Base-by-base conservation (phyloP, 2,113 vertebrate genomes). In the Microcebus tavaratra region DNA sequence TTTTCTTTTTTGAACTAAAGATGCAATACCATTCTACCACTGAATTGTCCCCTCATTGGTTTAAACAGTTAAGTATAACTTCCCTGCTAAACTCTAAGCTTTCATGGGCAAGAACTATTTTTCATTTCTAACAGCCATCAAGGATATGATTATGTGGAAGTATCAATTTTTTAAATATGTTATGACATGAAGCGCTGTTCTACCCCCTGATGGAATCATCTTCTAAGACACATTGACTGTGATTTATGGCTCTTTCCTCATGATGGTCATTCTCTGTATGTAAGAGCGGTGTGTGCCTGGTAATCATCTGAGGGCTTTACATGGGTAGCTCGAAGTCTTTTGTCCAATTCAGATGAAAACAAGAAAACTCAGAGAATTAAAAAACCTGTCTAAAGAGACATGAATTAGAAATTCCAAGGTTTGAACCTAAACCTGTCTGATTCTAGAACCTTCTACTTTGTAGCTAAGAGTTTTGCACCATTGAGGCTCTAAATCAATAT, bases 181-280 rank as follows among this genome's bases (percentile, higher is more conserved):
- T 34, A 21, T 57, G 65, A 25, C 11, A 6, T 9, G 21, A 34
- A 70, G 14, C 31, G 12, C 42, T 75, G 12, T 23, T 53, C 0
- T 3, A 5, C 0, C 2, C 18, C 15, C 36, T 7, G 12, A 20
- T 59, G 50, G 0, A 0, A 39, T 68, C 27, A n/a, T 27, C 48
- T 55, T 55, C 20, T 80, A 7, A 53, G 67, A 79, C 20, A 21
- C 6, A 0, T 11, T 21, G 31, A 14, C 11, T 23, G 0, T 34
- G 18, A 8, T 8, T 21, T 15, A 3, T 39, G 39, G 10, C 4
- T 57, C 4, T 78, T 45, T 17, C 14, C 5, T 76, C 1, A 7
- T 20, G 31, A 1, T 14, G 4, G 20, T 7, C 23, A 34, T 36
- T 48, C 5, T 42, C 23, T 29, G 29, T 1, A 0, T n/a, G 17